Evolutionary conservation across 2,797 vertebrate species (phyloP).

Genomic region (Betta splendens): DNA sequence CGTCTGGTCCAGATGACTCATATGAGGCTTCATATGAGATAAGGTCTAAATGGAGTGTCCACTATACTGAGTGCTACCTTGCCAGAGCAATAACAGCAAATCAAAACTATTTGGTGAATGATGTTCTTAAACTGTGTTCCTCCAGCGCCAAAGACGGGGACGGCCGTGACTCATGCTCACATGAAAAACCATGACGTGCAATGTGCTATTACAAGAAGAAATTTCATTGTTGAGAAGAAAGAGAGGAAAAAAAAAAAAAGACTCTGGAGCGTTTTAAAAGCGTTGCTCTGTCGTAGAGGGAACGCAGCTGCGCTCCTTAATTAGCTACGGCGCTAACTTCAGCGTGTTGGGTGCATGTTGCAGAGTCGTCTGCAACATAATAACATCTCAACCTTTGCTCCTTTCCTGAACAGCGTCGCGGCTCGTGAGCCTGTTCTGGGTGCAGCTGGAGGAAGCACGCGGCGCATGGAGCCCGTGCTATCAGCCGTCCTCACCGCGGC

Average conservation of each 20-base stretch:
- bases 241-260: too few species aligned
- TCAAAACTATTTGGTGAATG: conserved; percentile 64
- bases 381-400: conserved; percentile 23
- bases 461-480: too few species aligned
- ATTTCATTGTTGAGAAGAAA: conserved; percentile 49
- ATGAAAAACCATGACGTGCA: conserved; percentile 33
- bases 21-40: conserved; percentile 57
- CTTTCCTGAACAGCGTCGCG: conserved; percentile 11
- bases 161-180: conserved; percentile 34
- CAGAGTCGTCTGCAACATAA: conserved; percentile 5
- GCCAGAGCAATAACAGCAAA: conserved; percentile 69
- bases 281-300: neutral
- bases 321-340: conserved; percentile 16
- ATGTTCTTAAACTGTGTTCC: conserved; percentile 62
- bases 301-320: conserved; percentile 19
- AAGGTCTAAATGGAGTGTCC: conserved; percentile 72
- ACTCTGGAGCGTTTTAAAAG: conserved; percentile 27
- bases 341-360: conserved; percentile 22
- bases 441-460: too few species aligned
- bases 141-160: conserved; percentile 38
- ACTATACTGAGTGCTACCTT: conserved; percentile 58
- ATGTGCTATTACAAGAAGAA: conserved; percentile 33
- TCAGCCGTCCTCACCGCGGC: conserved; percentile 61
- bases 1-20: conserved; percentile 56
- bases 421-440: conserved; percentile 7